Conservation (phyloP, 2,797 vertebrate species). For the Poeciliopsis infans region DNA sequence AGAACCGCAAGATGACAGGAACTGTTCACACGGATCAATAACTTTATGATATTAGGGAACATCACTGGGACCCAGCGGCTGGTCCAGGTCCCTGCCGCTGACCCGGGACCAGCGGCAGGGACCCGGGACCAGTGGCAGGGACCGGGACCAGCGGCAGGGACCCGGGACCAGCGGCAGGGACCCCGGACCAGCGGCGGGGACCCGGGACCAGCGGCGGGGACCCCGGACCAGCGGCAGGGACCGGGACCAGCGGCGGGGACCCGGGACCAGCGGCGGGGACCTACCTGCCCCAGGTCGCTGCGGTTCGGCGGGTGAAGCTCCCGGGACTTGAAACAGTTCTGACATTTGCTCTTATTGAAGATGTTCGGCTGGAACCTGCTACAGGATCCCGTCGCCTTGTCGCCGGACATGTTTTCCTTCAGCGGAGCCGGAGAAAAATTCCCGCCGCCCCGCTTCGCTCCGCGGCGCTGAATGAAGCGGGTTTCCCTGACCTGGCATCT, state of each 20-base stretch:
- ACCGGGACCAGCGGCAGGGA: too few species aligned
- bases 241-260: too few species aligned
- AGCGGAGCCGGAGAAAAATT: neutral
- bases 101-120: too few species aligned
- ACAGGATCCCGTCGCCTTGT: slow-evolving; percentile 83
- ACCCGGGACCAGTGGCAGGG: too few species aligned
- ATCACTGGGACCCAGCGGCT: too few species aligned
- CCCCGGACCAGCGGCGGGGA: too few species aligned
- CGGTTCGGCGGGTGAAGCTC: slow-evolving; percentile 88
- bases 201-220: too few species aligned
- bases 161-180: too few species aligned
- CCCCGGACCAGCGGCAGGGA: too few species aligned
- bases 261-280: neutral
- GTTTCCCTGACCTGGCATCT: slow-evolving; percentile 44
- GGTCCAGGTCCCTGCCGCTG: too few species aligned
- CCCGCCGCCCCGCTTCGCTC: slow-evolving; percentile 1
- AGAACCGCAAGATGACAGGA: neutral
- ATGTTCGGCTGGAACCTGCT: slow-evolving; percentile 90
- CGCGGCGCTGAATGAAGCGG: slow-evolving; percentile 23
- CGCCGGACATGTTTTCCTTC: slow-evolving; percentile 78
- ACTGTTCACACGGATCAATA: neutral
- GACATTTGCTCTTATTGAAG: slow-evolving; percentile 92
- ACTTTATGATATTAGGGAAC: neutral
- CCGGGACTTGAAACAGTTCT: slow-evolving; percentile 93
- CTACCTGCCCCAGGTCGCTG: slow-evolving; percentile 85